phyloP scores from a whole-genome alignment of 2,797 vertebrate species.

The Platalea minor region DNA sequence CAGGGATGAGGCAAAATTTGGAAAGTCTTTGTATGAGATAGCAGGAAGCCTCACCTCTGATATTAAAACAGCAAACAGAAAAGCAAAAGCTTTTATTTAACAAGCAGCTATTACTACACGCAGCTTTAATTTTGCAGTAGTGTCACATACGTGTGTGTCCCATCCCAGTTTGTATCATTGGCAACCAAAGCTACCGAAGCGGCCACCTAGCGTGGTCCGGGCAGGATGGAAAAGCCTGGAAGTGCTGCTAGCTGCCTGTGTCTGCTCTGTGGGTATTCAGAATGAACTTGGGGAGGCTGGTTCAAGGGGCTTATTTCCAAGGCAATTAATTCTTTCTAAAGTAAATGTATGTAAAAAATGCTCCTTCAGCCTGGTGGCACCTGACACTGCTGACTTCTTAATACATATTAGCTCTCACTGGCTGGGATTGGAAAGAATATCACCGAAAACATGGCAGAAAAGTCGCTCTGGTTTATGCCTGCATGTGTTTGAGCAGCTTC shows the following conservation, averaged over 20 bases:
- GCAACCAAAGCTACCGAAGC: not conserved
- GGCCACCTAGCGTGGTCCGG: not conserved
- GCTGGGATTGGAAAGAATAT: not conserved
- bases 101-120: not conserved
- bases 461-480: not conserved
- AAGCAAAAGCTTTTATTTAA: not conserved
- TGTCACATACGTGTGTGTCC: accelerated
- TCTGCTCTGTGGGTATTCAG: not conserved
- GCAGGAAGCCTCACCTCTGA: not conserved
- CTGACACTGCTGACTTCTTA: slow-evolving; percentile 29
- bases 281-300: not conserved
- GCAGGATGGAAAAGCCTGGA: not conserved
- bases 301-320: slow-evolving; percentile 40
- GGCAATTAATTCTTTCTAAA: slow-evolving; percentile 37
- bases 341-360: not conserved
- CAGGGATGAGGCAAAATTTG: not conserved
- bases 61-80: not conserved
- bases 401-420: not conserved
- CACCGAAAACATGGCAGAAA: not conserved
- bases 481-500: not conserved
- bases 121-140: not conserved
- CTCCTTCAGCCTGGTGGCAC: slow-evolving; percentile 28
- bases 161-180: not conserved
- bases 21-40: not conserved
- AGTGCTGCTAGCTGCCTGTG: not conserved